Conservation (phyloP, 1,140 invertebrate genomes). For the Euwallacea fornicatus region DNA sequence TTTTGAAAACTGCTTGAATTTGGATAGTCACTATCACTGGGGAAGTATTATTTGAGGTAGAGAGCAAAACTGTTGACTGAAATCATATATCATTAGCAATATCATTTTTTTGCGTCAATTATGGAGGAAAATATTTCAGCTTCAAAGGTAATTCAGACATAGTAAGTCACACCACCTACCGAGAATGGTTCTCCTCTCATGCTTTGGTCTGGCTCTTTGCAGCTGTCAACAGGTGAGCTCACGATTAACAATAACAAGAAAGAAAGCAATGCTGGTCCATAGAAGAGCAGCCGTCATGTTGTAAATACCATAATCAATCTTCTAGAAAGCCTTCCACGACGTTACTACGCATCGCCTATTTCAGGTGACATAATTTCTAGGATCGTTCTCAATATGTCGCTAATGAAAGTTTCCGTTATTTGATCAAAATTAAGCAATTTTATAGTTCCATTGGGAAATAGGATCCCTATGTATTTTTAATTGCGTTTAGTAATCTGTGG, state of each 20-base stretch:
- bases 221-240: constrained; percentile 40
- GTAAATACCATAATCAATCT: background rate
- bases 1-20: no score
- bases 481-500: no score
- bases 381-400: no score
- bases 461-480: no score
- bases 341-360: background rate
- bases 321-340: background rate
- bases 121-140: background rate
- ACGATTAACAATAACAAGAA: background rate
- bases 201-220: constrained; percentile 42
- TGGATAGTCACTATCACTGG: no score
- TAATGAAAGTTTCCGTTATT: no score
- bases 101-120: no score
- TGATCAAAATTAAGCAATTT: no score
- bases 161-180: constrained; percentile 7
- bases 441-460: no score
- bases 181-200: constrained; percentile 32
- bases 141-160: background rate
- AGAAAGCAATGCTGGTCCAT: background rate
- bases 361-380: background rate
- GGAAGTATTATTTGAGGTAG: no score
- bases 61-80: no score
- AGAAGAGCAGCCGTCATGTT: background rate
- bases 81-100: no score